phyloP scores from a whole-genome alignment of 2,797 vertebrate species.

The Leptatherina wallacei region DNA sequence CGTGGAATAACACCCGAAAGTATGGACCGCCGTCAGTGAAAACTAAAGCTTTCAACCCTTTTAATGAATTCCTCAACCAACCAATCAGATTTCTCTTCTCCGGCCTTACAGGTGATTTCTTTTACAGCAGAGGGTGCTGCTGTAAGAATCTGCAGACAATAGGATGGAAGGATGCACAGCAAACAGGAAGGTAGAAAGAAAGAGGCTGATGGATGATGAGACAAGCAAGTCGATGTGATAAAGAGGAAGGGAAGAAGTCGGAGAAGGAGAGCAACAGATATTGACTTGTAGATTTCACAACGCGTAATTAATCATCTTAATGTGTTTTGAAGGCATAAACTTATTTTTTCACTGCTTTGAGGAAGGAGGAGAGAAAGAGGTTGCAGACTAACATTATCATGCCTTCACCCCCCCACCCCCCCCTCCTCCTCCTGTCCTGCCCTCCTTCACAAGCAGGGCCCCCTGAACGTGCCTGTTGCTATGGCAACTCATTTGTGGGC shows the following conservation, averaged over 20 bases:
- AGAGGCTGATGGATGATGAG: conserved; percentile 9
- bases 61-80: neutral
- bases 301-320: conserved; percentile 17
- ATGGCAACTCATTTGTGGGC: conserved; percentile 80
- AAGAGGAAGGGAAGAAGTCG: neutral
- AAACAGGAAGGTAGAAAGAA: conserved; percentile 1
- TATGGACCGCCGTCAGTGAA: neutral
- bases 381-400: conserved; percentile 53
- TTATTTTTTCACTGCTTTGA: neutral
- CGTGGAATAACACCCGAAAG: neutral
- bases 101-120: conserved; percentile 8
- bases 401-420: conserved; percentile 52
- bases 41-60: neutral
- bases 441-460: conserved; percentile 65
- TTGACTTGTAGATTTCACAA: conserved; percentile 2
- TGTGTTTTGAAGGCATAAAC: neutral
- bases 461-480: conserved; percentile 83
- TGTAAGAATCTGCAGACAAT: conserved; percentile 37
- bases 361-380: conserved; percentile 21
- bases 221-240: conserved; percentile 12
- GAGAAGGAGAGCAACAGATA: conserved; percentile 3
- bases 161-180: conserved; percentile 33
- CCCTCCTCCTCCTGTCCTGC: neutral
- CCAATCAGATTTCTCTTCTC: conserved; percentile 1
- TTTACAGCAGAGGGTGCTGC: conserved; percentile 51